phyloP scores from a whole-genome alignment of 2,797 vertebrate genomes.

The Thaleichthys pacificus region DNA sequence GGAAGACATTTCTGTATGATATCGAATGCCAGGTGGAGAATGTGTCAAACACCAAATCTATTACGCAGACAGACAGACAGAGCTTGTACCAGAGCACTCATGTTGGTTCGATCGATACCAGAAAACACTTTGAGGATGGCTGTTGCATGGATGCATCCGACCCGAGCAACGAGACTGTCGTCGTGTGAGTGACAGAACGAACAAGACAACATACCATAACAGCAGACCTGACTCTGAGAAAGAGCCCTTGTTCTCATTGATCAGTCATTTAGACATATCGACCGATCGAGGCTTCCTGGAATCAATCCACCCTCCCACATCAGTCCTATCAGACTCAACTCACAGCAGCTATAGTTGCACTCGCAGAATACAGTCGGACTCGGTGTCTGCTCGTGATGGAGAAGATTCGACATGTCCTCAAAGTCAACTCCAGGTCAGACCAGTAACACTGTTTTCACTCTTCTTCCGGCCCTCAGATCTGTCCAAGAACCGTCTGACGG shows the following conservation, averaged over 20 bases:
- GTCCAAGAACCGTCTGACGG: conserved; percentile 94
- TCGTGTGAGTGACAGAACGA: background rate
- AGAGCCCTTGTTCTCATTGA: conserved; percentile 17
- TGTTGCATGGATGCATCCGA: background rate
- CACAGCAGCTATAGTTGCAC: background rate
- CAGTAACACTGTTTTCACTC: background rate
- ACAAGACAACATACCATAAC: conserved; percentile 30
- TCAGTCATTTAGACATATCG: conserved; percentile 42
- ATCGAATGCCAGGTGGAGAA: background rate
- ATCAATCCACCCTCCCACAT: background rate
- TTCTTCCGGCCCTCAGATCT: conserved; percentile 79
- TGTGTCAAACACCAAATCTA: background rate
- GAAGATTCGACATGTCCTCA: background rate
- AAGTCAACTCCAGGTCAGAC: background rate
- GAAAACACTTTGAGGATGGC: background rate
- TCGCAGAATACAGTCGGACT: conserved; percentile 19
- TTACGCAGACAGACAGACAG: background rate
- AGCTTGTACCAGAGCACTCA: background rate
- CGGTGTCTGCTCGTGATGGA: background rate
- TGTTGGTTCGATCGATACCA: background rate
- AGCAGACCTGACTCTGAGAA: conserved; percentile 44
- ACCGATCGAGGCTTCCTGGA: conserved; percentile 30
- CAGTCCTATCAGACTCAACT: background rate
- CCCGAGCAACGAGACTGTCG: background rate
- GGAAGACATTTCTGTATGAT: background rate